Conservation (phyloP, 2,113 vertebrate species). For the Talpa occidentalis region DNA sequence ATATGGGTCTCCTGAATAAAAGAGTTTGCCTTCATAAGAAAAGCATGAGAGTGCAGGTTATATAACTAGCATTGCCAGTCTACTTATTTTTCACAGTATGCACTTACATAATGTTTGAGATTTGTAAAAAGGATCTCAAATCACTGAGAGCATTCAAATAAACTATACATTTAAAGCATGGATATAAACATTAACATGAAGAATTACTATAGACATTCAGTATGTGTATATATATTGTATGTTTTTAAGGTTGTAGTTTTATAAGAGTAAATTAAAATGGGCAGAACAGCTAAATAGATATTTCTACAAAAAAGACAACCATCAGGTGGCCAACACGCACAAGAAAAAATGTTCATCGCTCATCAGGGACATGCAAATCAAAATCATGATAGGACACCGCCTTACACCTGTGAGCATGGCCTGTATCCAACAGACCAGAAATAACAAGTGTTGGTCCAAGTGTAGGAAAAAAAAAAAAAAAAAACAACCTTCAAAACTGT, state of each 20-base stretch:
- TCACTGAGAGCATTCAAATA: background rate
- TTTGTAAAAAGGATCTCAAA: background rate
- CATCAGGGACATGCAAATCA: no score
- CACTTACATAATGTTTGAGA: background rate
- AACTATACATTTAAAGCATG: background rate
- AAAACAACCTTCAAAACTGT: no score
- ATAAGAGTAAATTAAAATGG: background rate
- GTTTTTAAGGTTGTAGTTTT: background rate
- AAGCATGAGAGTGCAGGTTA: background rate
- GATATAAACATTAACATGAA: background rate
- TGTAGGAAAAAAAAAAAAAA: no score
- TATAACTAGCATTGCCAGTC: background rate
- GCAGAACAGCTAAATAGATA: no score
- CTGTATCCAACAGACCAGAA: no score
- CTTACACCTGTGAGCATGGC: no score
- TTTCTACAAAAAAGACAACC: no score
- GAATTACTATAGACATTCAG: background rate
- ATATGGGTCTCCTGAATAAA: background rate
- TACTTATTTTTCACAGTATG: background rate
- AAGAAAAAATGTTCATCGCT: no score
- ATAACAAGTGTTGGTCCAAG: no score
- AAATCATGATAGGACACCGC: no score
- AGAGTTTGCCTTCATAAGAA: slow-evolving; percentile 8
- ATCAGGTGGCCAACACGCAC: no score
- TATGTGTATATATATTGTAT: background rate